A percentile compares a stretch with the other conserved stretches of the same genome.
These are phyloP conservation scores for Buceros bicornis DNA, from an alignment of 2,797 vertebrate genomes.

Conservation along the genomic window DNA sequence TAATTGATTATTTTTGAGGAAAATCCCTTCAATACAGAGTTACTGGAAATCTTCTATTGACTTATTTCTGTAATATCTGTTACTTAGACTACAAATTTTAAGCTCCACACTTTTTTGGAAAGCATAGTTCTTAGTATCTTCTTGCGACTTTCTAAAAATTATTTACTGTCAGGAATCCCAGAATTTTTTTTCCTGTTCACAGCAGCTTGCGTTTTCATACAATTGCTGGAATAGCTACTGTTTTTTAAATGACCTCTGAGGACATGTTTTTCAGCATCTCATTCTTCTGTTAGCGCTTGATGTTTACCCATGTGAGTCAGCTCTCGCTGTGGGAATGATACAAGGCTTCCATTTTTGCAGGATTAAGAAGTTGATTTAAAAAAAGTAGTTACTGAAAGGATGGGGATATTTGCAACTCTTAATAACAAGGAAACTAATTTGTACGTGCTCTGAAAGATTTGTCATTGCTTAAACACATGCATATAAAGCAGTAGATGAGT, in stretches of 20 bases:
- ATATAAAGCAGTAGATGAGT: not conserved
- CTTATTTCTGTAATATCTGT: not conserved
- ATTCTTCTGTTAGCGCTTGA: not conserved
- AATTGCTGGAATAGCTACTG: not conserved
- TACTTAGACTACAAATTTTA: not conserved
- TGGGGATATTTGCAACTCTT: not conserved
- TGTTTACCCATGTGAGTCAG: not conserved
- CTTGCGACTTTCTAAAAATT: not conserved
- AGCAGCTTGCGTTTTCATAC: not conserved
- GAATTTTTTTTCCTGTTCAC: not conserved
- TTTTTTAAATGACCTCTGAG: not conserved
- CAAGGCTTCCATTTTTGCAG: not conserved
- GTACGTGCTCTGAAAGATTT: not conserved
- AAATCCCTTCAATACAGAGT: not conserved
- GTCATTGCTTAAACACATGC: not conserved
- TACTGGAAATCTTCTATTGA: not conserved
- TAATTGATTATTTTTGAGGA: not conserved
- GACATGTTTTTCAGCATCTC: not conserved
- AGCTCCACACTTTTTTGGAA: not conserved
- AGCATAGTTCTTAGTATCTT: not conserved
- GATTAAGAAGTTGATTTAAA: not conserved
- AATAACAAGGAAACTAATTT: not conserved
- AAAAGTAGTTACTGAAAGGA: not conserved
- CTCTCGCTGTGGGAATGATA: not conserved
- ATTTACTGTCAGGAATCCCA: not conserved